Evolutionary conservation across 2,888 invertebrate genomes (phyloP).

Genomic region (Reticulitermes lucifugus): DNA sequence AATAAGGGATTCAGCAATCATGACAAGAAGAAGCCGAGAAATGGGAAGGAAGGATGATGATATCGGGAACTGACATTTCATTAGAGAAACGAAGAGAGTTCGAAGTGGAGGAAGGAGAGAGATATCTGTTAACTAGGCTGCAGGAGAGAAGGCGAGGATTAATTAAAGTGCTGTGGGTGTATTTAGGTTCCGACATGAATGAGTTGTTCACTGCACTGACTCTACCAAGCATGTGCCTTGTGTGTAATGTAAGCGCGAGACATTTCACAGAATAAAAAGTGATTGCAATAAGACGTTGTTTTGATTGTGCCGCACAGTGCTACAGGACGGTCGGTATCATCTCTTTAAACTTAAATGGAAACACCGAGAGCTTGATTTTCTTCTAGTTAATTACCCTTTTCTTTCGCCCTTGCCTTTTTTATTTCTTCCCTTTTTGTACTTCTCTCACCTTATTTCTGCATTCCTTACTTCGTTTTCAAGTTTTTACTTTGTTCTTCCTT

Average conservation of each 20-base stretch:
- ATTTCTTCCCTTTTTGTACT: too few species aligned
- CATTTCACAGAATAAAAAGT: background rate
- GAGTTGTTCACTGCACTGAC: background rate
- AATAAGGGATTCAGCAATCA: background rate
- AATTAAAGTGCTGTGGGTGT: slow-evolving; percentile 12
- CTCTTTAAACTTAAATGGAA: too few species aligned
- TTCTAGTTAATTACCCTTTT: too few species aligned
- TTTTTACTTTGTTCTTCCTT: background rate
- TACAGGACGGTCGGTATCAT: background rate
- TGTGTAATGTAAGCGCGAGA: background rate
- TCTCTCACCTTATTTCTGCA: background rate
- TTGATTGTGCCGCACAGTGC: background rate
- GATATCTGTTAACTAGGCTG: background rate
- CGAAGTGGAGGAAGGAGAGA: background rate
- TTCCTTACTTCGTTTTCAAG: background rate
- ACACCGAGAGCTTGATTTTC: too few species aligned
- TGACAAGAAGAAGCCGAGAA: background rate
- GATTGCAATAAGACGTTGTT: background rate
- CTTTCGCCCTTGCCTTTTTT: too few species aligned
- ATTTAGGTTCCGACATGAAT: slow-evolving; percentile 12
- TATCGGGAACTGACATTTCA: slow-evolving; percentile 11
- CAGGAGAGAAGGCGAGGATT: background rate
- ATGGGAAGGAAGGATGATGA: background rate
- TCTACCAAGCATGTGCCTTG: background rate
- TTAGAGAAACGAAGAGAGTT: background rate